Evolutionary conservation across 2,797 vertebrate genomes (phyloP), one percentile per base, ranked within the genome.

Genomic region (Spinibarbus caldwelli): DNA sequence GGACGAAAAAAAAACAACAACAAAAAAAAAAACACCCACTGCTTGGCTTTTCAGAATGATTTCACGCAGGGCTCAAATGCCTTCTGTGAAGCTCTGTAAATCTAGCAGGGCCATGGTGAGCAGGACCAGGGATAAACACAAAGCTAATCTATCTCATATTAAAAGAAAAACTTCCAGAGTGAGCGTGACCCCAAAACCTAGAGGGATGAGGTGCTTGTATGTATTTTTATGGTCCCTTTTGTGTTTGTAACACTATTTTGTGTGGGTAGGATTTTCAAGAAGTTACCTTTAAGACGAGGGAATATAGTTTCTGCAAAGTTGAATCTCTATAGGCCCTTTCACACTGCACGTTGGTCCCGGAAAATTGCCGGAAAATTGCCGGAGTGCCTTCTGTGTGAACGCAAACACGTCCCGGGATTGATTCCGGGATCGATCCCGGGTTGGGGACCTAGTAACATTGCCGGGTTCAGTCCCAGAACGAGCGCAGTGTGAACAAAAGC

Each of bases 31-130:
- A 52, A 59, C n/a, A 64, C 31, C 59, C 79, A 80, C 36, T 26
- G 31, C 71, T 75, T 68, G 14, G 77, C 77, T 83, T 85, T 87
- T 86, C 36, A 79, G 78, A 68, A 29, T 31, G 67, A 85, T 82
- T 88, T 89, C 80, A 83, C 52, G n/a, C 49, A 26, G 64, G 66
- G n/a, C 67, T 80, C 81, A 71, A 78, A 80, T 59, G 67, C 41
- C 73, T 87, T 77, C 49, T 62, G 73, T 71, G 59, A 66, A 67
- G 72, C 64, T 59, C 80, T 52, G 31, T 47, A 71, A 72, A 78
- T 49, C 26, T 36, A 54, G 10, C 73, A 85, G 75, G 49, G 62
- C 4, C 4, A 75, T 21, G 66, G 47, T 31, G 77, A 76, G 45
- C 59, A 76, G 52, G 45, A 85, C 38, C 64, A 68, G 21, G 43